Percentiles rank a stretch among this genome's conserved stretches.
These are phyloP conservation scores for Drosophila macrothrix DNA, from an alignment of 2,888 invertebrate species.

Conservation along the genomic window DNA sequence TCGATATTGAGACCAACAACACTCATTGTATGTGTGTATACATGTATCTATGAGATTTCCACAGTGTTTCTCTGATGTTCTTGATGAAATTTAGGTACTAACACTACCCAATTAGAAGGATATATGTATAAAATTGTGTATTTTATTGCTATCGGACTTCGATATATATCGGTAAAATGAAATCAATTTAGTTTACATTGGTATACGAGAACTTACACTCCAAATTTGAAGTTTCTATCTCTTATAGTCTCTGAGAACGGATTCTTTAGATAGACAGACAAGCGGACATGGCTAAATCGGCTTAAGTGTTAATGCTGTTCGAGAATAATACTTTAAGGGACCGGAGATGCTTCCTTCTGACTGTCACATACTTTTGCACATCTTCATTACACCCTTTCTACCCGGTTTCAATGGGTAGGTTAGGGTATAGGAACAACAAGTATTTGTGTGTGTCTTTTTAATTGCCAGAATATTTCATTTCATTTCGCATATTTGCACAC, in stretches of 20 bases:
- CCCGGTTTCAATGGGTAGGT: too few relatives aligned
- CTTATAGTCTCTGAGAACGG: too few relatives aligned
- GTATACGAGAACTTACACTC: not conserved
- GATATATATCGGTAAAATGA: not conserved
- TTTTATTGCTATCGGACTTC: too few relatives aligned
- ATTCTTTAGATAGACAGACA: not conserved
- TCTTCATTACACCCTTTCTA: not conserved
- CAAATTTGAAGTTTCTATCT: not conserved
- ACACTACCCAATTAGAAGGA: not conserved
- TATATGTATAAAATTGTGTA: fast-evolving
- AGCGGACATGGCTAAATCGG: not conserved
- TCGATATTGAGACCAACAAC: not conserved
- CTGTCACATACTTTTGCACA: not conserved
- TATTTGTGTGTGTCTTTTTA: slow-evolving; percentile 58
- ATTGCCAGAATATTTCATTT: slow-evolving; percentile 72
- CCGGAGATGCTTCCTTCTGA: not conserved
- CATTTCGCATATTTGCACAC: slow-evolving; percentile 59
- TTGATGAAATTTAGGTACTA: not conserved
- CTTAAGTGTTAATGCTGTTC: not conserved
- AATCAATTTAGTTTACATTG: not conserved
- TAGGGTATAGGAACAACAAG: slow-evolving; percentile 11
- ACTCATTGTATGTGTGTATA: not conserved
- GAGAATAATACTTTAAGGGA: not conserved
- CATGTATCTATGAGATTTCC: not conserved
- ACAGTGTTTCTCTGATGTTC: too few relatives aligned